Evolutionary conservation across 2,797 vertebrate species (phyloP), one percentile per base, ranked within the genome.

Genomic region (Acrossocheilus wenchowensis): DNA sequence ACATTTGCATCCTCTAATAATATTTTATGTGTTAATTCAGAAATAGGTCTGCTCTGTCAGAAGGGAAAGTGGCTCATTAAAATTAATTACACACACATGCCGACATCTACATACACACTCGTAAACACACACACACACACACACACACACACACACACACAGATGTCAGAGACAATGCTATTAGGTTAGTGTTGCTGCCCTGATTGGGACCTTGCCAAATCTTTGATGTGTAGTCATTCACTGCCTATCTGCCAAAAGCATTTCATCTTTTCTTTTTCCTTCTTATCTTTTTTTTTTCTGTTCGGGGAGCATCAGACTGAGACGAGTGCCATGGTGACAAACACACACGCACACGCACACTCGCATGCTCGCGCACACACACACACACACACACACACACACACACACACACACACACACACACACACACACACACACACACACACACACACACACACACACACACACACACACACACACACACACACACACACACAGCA

Each of bases 161-260:
- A 52, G 21, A 43, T 12, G 10, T 19, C 36, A 62, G 52, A 78
- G 9, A 68, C 62, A 72, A 72, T 86, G 68, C 19, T 72, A 66
- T 54, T 80, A 80, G 52, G 77, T 60, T 86, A 57, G 68, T 73
- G 77, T 14, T 81, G 30, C 68, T 81, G 84, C 78, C 84, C 84
- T 73, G 30, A 86, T 81, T 86, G 78, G 41, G 68, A 50, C 69
- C 78, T 62, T 73, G 78, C 78, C 84, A 86, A 71, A 81, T 81
- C 84, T 86, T 86, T 86, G 78, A 86, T 81, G 78, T 86, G 39
- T n/a, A 86, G 77, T 80, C 69, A 81, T 80, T 81, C 78, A 26
- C 41, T 71, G 75, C 41, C 7, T 81, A n/a, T 86, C 78, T 81
- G 84, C 84, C 84, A 81, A 86, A 80, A 80, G 14, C 78, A 72